Base-by-base conservation (phyloP, 2,797 vertebrate species). In the Gallinago nigripennis region DNA sequence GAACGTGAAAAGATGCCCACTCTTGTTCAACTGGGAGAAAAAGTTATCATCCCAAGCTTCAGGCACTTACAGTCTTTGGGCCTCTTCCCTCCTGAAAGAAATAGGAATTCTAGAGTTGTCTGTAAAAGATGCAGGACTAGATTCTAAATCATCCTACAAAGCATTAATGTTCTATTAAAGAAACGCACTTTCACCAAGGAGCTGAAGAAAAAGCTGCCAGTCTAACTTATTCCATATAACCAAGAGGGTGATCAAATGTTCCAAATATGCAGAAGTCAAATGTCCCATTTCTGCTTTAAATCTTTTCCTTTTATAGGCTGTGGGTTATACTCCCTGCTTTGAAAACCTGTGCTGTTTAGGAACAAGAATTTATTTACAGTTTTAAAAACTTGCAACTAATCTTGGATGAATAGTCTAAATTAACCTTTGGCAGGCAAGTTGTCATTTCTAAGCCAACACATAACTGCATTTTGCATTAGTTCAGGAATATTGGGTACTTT, bases 221-320 rank as follows among this genome's bases (percentile, higher is more conserved):
- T 91, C 41, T 78, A 93, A 66, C 78, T 90, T 96, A 87, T 92
- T 96, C 41, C 72, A 27, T 93, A 92, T 86, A 95, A 95, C 45
- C 82, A 86, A 96, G 73, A 90, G 88, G 46, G 48, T 97, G 82
- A 97, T 95, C 88, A 94, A 94, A 95, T 73, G 79, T 91, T 95
- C 88, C 95, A 97, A 97, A 92, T 96, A 95, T 94, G 84, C 66
- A 93, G 84, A 93, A 96, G 81, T 92, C 91, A 96, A 89, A 95
- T 75, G 82, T 76, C 78, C 41, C 81, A 88, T 95, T 97, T 97
- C 86, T 96, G 41, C 66, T 97, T 96, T 96, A 97, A 97, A 91
- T 97, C 92, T 91, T 97, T 96, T 94, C 80, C 92, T 97, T 96
- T 97, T 95, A 93, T 94, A 97, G 83, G 69, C 66, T 89, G 94